Evolutionary conservation across 2,113 vertebrate genomes (phyloP).

Genomic region (Acinonyx jubatus): DNA sequence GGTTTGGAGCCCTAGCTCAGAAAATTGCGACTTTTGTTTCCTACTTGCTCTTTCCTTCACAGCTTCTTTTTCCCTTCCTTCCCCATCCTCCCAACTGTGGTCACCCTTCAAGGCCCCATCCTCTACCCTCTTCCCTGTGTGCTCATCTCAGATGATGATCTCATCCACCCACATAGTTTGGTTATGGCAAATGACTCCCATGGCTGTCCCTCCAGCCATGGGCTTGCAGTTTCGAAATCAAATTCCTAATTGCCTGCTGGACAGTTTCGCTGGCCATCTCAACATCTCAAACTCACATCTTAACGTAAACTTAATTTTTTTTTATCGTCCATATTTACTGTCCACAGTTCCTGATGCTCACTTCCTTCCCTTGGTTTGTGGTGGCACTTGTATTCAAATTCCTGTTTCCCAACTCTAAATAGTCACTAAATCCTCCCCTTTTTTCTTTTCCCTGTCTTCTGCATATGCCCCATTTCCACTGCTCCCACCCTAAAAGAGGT

Average conservation of each 20-base stretch:
- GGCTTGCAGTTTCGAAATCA: not conserved
- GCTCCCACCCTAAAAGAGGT: not conserved
- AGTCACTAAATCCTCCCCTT: not conserved
- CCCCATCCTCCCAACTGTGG: not conserved
- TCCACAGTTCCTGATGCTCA: not conserved
- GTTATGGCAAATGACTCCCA: not conserved
- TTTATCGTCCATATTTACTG: not conserved
- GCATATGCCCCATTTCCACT: not conserved
- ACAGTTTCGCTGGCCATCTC: not conserved
- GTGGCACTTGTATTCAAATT: not conserved
- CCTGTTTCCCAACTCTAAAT: not conserved
- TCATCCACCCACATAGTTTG: not conserved
- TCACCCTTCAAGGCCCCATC: not conserved
- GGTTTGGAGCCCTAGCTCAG: not conserved
- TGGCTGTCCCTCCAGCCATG: not conserved
- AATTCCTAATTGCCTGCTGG: not conserved
- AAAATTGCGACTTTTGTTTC: not conserved
- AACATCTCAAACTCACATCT: not conserved
- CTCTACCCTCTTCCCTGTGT: not conserved
- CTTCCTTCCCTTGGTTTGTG: not conserved
- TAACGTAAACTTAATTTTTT: not conserved
- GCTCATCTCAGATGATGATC: not conserved
- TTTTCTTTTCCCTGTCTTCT: not conserved
- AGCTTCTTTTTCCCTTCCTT: not conserved
- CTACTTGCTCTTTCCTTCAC: not conserved